Evolutionary conservation across 2,113 vertebrate genomes (phyloP).

Genomic region (Prunella fulvescens): DNA sequence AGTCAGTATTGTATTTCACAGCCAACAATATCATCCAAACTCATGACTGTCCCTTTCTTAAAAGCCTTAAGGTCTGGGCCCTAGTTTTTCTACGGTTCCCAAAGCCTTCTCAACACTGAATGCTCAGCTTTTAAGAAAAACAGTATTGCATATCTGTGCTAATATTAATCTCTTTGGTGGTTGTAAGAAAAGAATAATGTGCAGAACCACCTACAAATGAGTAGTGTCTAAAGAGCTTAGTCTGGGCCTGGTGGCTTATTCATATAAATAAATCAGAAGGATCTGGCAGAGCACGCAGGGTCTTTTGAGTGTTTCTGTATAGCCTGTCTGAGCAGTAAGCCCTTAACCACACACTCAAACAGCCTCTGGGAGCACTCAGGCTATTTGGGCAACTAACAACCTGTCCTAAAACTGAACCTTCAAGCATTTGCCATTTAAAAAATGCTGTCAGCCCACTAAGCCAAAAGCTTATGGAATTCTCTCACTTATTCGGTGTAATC

Average conservation of each 20-base stretch:
- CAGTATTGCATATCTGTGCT: neutral
- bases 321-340: slow-evolving; percentile 48
- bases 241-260: slow-evolving; percentile 35
- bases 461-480: neutral
- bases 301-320: slow-evolving; percentile 43
- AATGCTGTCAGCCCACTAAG: neutral
- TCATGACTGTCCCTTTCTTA: neutral
- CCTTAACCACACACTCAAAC: slow-evolving; percentile 40
- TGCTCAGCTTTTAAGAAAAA: slow-evolving; percentile 5
- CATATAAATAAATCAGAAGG: slow-evolving; percentile 60
- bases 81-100: neutral
- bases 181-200: neutral
- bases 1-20: neutral
- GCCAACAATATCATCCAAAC: neutral
- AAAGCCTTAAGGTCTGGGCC: neutral
- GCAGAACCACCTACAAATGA: slow-evolving; percentile 32
- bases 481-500: neutral
- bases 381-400: slow-evolving; percentile 44
- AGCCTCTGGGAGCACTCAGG: slow-evolving; percentile 48
- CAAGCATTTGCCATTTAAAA: slow-evolving; percentile 28
- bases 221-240: slow-evolving; percentile 3
- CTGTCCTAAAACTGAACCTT: slow-evolving; percentile 50
- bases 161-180: slow-evolving; percentile 32
- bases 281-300: slow-evolving; percentile 8
- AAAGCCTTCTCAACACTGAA: neutral